These are phyloP conservation scores for Bombycilla garrulus DNA, from an alignment of 2,113 vertebrate species.

Conservation along the genomic window DNA sequence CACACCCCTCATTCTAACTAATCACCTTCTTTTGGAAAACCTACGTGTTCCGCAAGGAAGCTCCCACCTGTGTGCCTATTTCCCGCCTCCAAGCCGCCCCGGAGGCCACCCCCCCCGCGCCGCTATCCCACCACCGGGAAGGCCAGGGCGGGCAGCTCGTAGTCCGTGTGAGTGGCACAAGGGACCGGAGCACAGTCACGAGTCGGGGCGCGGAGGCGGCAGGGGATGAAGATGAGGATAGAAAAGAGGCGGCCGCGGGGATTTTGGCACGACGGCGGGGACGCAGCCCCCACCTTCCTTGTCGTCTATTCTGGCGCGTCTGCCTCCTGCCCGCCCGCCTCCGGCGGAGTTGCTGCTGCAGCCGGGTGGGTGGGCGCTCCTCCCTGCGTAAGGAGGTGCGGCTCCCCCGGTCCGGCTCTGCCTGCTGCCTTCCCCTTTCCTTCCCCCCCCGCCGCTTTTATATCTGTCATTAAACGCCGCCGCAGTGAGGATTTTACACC, in stretches of 20 bases:
- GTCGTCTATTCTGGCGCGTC: no score
- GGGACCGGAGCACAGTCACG: not conserved
- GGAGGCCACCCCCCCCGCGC: not conserved
- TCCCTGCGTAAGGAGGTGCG: conserved; percentile 69
- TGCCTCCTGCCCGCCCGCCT: not conserved
- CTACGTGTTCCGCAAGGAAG: not conserved
- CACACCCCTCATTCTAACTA: not conserved
- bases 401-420: not conserved
- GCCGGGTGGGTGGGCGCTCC: not conserved
- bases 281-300: not conserved
- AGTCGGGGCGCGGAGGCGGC: no score
- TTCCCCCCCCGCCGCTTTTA: not conserved
- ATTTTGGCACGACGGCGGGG: no score
- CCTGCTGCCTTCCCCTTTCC: not conserved
- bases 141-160: not conserved
- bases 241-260: not conserved
- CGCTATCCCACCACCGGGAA: not conserved
- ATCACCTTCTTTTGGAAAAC: not conserved
- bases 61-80: not conserved
- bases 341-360: not conserved
- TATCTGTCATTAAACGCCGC: conserved; percentile 48
- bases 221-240: not conserved
- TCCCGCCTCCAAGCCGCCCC: not conserved
- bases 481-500: not conserved
- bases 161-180: not conserved